A percentile compares a stretch with the other conserved stretches of the same genome.
These are phyloP conservation scores for Elysia chlorotica DNA, from an alignment of 1,140 invertebrate genomes.

Conservation along the genomic window DNA sequence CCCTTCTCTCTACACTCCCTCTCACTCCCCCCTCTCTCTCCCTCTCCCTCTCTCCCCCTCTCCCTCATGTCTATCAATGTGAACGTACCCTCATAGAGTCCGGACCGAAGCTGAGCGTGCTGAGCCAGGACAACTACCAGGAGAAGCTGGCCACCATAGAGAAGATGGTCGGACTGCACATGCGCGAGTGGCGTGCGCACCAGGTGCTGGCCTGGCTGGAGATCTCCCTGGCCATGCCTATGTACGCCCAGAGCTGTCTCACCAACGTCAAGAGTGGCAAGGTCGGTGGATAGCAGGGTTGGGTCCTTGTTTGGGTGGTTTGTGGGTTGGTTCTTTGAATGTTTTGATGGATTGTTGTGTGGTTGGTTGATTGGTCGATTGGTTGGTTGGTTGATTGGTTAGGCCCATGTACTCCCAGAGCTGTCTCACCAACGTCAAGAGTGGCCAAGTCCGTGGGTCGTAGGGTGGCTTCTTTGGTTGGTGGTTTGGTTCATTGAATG, in stretches of 20 bases:
- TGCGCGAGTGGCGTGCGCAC: conserved; percentile 88
- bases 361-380: no score
- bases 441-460: conserved; percentile 80
- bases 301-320: no score
- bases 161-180: conserved; percentile 84
- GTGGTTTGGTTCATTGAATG: no score
- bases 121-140: conserved; percentile 82
- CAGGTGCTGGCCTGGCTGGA: conserved; percentile 93
- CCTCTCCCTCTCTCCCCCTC: no score
- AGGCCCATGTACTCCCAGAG: conserved; percentile 88
- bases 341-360: no score
- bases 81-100: no score
- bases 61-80: no score
- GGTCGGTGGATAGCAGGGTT: conserved; percentile 69
- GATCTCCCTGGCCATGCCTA: conserved; percentile 89
- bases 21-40: no score
- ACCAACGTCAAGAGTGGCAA: conserved; percentile 95
- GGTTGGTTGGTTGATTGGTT: no score
- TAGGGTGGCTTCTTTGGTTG: no score
- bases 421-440: conserved; percentile 91
- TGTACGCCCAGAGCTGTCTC: conserved; percentile 85
- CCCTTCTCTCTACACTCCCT: no score
- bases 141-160: conserved; percentile 80
- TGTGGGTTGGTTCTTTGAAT: no score
- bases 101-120: conserved; percentile 42